Evolutionary conservation across 2,113 vertebrate species (phyloP).

Genomic region (Ornithorhynchus anatinus): DNA sequence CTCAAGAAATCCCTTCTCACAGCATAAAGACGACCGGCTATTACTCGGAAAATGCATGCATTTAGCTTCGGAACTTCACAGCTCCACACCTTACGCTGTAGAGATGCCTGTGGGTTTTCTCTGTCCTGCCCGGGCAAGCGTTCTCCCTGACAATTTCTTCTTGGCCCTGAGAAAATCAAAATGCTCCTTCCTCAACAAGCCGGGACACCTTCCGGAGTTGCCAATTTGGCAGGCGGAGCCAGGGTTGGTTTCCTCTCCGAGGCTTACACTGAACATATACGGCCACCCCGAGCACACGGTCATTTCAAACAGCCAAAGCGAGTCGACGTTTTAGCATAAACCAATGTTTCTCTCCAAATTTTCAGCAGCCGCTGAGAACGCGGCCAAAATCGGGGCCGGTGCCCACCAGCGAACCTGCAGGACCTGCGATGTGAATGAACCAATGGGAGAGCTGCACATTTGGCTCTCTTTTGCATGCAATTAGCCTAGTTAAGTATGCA

Average conservation of each 20-base stretch:
- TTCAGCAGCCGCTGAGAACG: too few species aligned
- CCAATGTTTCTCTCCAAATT: too few species aligned
- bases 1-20: conserved; percentile 13
- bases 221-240: not conserved
- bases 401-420: too few species aligned
- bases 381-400: too few species aligned
- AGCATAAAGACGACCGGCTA: conserved; percentile 23
- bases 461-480: too few species aligned
- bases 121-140: not conserved
- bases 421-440: too few species aligned
- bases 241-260: not conserved
- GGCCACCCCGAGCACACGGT: too few species aligned
- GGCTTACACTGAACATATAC: not conserved
- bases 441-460: too few species aligned
- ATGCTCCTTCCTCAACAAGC: not conserved
- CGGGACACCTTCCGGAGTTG: not conserved
- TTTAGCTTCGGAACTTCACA: conserved; percentile 43
- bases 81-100: conserved; percentile 32
- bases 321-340: too few species aligned
- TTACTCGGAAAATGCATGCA: conserved; percentile 37
- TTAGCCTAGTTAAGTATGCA: too few species aligned
- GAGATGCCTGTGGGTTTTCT: conserved; percentile 28
- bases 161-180: conserved; percentile 7
- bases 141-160: conserved; percentile 14
- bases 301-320: too few species aligned